phyloP scores from a whole-genome alignment of 2,888 invertebrate genomes.

The Drosophila nigricruria region DNA sequence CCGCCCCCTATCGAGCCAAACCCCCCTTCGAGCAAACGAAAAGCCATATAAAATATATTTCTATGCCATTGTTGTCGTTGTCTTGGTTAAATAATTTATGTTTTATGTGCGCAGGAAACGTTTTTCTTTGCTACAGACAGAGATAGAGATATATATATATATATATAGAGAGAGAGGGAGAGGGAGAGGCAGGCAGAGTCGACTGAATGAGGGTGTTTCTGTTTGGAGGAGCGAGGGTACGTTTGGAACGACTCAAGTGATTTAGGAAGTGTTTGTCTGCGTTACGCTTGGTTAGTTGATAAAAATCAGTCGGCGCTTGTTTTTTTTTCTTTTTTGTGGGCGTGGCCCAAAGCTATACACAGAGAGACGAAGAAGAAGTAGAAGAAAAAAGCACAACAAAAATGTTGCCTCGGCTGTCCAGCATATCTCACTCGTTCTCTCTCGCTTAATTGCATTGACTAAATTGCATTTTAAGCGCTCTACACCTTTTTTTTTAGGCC shows the following conservation, averaged over 20 bases:
- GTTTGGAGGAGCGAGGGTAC: constrained; percentile 44
- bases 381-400: background rate
- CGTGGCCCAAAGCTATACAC: constrained; percentile 17
- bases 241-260: constrained; percentile 72
- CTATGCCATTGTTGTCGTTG: constrained; percentile 23
- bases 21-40: background rate
- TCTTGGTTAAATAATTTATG: constrained; percentile 78
- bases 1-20: background rate
- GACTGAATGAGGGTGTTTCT: constrained; percentile 7
- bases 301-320: constrained; percentile 78
- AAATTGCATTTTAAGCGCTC: constrained; percentile 73
- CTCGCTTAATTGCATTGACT: constrained; percentile 68
- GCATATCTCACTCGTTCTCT: background rate
- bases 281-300: constrained; percentile 84
- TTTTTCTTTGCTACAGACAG: constrained; percentile 37
- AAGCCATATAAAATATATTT: constrained; percentile 52
- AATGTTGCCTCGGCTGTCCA: constrained; percentile 7
- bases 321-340: constrained; percentile 40
- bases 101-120: constrained; percentile 78
- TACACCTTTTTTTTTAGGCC: background rate
- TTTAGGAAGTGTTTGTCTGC: constrained; percentile 84
- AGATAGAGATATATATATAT: background rate
- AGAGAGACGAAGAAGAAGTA: too few relatives aligned
- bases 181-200: background rate
- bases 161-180: constrained; percentile 37